phyloP scores from a whole-genome alignment of 2,113 vertebrate species.

The Myxocyprinus asiaticus region DNA sequence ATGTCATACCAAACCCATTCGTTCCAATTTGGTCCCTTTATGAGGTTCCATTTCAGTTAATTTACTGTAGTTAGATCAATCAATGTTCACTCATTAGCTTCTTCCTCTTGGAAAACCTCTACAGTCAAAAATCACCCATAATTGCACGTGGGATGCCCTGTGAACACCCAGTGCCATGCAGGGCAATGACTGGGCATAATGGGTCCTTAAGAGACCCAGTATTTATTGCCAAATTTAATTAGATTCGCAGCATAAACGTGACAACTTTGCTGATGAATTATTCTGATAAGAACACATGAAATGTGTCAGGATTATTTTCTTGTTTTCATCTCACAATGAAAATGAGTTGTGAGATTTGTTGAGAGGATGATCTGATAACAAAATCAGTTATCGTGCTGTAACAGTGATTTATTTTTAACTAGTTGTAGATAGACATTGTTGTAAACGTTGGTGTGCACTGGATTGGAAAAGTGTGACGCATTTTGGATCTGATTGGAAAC shows the following conservation, averaged over 20 bases:
- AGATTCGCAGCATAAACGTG: conserved; percentile 78
- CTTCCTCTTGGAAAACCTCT: too few relatives aligned
- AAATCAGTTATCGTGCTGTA: conserved; percentile 70
- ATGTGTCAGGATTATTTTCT: conserved; percentile 65
- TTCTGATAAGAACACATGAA: conserved; percentile 62
- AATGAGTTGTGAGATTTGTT: conserved; percentile 77
- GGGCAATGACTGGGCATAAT: conserved; percentile 71
- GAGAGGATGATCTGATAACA: conserved; percentile 62
- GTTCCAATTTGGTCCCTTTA: too few relatives aligned
- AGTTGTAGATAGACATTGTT: conserved; percentile 47
- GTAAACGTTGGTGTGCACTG: conserved; percentile 45
- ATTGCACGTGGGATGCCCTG: too few relatives aligned
- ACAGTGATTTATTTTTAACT: conserved; percentile 48
- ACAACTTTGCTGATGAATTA: conserved; percentile 71
- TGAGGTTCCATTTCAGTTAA: too few relatives aligned
- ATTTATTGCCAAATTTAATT: conserved; percentile 81
- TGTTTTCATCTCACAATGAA: conserved; percentile 58
- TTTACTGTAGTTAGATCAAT: too few relatives aligned
- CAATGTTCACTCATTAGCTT: too few relatives aligned
- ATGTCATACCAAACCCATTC: too few relatives aligned
- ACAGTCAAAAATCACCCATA: too few relatives aligned
- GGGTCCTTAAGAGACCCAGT: conserved; percentile 72
- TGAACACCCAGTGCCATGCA: conserved; percentile 55
- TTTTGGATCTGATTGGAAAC: conserved; percentile 43
- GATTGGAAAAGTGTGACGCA: conserved; percentile 45